Evolutionary conservation across 2,888 invertebrate species (phyloP), one percentile per base, ranked within the genome.

Genomic region (Erebia epiphron): DNA sequence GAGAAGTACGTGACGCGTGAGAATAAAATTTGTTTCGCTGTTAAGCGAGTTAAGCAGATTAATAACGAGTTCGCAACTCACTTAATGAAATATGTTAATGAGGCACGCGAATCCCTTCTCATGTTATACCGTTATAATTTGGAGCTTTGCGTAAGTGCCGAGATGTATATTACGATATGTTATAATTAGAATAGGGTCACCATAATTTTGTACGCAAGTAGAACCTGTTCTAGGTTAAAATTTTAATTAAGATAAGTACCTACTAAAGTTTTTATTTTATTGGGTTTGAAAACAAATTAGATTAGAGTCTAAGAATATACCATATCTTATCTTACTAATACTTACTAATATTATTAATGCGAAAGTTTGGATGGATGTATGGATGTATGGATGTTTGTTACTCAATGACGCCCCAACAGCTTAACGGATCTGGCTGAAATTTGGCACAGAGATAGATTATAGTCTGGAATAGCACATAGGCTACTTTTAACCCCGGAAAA

Each of bases 11-110:
- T 56, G 52, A 54, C 14, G 43, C 43, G 18, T 41, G 52, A 41
- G 52, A 18, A 65, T 43, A 66, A 43, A 56, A 56, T 66, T 14
- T 56, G 35, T 66, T 66, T 56, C 54, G 46, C 49, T 49, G 3
- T 16, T 57, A 57, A 43, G 41, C 35, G 50, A 64, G 56, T 66
- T 43, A 56, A 66, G 57, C 57, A 46, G 54, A 66, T 66, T 56
- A 56, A 66, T 66, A 56, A 66, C 56, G 66, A 43, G 46, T 66
- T 56, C n/a, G 54, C 57, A 66, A 46, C 66, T 66, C 66, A 46
- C 56, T 66, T 56, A 66, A 66, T 66, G 56, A 56, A 56, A 57
- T 54, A 66, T 66, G 66, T 46, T 66, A 66, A 66, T 66, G 66
- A 66, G 54, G 56, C 56, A 52, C 35, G 21, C 16, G 56, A 46